These are phyloP conservation scores for Phrynocephalus versicolor DNA, from an alignment of 2,113 vertebrate species.

Conservation along the genomic window DNA sequence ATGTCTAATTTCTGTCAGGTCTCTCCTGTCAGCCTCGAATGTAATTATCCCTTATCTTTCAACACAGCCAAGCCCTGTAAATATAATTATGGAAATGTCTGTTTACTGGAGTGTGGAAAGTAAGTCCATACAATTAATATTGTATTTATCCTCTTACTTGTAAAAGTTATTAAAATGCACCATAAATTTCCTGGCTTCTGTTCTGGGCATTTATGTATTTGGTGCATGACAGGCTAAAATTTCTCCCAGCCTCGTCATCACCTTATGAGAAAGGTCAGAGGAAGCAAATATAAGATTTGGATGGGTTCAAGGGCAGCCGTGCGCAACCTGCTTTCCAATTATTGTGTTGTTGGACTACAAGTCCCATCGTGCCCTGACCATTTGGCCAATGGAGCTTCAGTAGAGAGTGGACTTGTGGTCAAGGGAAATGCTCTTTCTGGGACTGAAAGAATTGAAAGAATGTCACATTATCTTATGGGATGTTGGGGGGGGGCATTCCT, in stretches of 20 bases:
- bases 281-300: background rate
- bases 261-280: background rate
- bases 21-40: slow-evolving; percentile 66
- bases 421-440: too few relatives aligned
- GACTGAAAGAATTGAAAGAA: too few relatives aligned
- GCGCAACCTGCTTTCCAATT: too few relatives aligned
- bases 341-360: too few relatives aligned
- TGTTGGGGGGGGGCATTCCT: too few relatives aligned
- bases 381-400: too few relatives aligned
- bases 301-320: too few relatives aligned
- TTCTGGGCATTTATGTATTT: slow-evolving; percentile 13
- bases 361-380: too few relatives aligned
- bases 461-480: too few relatives aligned
- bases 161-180: slow-evolving; percentile 67
- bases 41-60: slow-evolving; percentile 81
- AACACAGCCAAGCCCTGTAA: slow-evolving; percentile 73
- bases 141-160: slow-evolving; percentile 72
- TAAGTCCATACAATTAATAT: slow-evolving; percentile 72
- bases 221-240: background rate
- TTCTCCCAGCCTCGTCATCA: slow-evolving; percentile 22
- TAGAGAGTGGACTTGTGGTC: too few relatives aligned
- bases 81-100: slow-evolving; percentile 78
- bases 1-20: slow-evolving; percentile 56
- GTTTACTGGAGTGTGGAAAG: slow-evolving; percentile 69
- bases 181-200: slow-evolving; percentile 40